Conservation (phyloP, 2,888 invertebrate genomes). For the Cylindroiulus punctatus region DNA sequence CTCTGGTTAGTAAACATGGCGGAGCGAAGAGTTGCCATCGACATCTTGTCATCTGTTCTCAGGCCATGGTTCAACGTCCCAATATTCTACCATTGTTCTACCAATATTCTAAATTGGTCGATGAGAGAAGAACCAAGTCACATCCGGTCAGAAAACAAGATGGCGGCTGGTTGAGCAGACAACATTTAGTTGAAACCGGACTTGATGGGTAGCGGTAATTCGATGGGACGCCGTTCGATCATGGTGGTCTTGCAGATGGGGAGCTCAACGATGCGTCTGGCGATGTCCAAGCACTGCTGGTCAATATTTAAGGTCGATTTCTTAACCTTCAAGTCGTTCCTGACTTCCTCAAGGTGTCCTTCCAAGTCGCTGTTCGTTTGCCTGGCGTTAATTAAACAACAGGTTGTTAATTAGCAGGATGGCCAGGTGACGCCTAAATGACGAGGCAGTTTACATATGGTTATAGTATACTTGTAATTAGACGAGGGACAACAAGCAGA, state of each 20-base stretch:
- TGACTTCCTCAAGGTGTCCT: constrained; percentile 50
- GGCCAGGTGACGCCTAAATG: background rate
- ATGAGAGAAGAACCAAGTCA: background rate
- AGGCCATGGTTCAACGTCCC: too few species aligned
- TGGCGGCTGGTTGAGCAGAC: background rate
- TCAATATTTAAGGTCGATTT: constrained; percentile 33
- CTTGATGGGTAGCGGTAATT: constrained; percentile 22
- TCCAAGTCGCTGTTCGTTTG: constrained; percentile 37
- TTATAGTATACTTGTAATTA: background rate
- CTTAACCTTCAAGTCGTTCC: constrained; percentile 44
- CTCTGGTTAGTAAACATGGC: too few species aligned
- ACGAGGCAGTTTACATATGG: background rate
- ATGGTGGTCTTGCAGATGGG: background rate
- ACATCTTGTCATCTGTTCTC: too few species aligned
- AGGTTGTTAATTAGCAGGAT: background rate
- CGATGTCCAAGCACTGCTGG: constrained; percentile 51
- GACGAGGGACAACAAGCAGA: too few species aligned
- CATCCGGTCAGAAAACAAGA: background rate
- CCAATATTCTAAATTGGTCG: too few species aligned
- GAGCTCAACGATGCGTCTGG: constrained; percentile 37
- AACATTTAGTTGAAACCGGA: background rate
- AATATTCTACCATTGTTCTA: too few species aligned
- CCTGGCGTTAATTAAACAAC: background rate
- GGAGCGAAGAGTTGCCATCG: too few species aligned
- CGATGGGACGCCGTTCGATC: background rate